Evolutionary conservation across 2,888 invertebrate species (phyloP), one percentile per base, ranked within the genome.

Genomic region (Camponotus fellah): DNA sequence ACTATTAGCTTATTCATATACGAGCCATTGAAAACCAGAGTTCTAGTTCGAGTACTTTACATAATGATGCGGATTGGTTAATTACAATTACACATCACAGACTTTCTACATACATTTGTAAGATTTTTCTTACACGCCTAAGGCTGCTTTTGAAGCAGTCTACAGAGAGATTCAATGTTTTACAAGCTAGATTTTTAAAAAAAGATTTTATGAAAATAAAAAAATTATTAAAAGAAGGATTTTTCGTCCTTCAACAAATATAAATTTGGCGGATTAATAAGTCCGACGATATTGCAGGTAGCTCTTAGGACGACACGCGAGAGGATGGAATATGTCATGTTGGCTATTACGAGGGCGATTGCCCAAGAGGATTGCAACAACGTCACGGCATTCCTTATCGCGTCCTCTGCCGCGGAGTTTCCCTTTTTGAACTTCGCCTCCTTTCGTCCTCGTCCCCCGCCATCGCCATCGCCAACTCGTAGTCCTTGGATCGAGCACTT

Each of bases 311-410:
- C 21, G 81, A 21, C 17, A 34, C 58, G 58, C 65, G n/a, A 49
- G 21, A 49, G 74, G 86, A 79, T 83, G 84, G 3, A 84, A 87
- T 85, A 82, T 83, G 43, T 75, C 56, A 66, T 46, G 53, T 56
- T 12, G 26, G 46, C 46, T 53, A 37, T 64, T 58, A 49, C 75
- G 34, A 60, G 9, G n/a, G 56, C 32, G 84, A 86, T 92, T 92
- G 87, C 91, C 81, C 89, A 91, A 92, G 89, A 88, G 86, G 87
- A 90, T 92, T 91, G 91, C 92, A 89, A 88, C 90, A 92, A 83
- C 74, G 79, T 65, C 65, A 17, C 49, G 76, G 49, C 80, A 74
- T 79, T 82, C 83, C 81, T 82, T 82, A 26, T 58, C 21, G 65
- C 26, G 83, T 85, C 83, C 86, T 86, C 88, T 82, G 82, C 84